phyloP scores from a whole-genome alignment of 2,888 invertebrate genomes.

The Alviniconcha strummeri region DNA sequence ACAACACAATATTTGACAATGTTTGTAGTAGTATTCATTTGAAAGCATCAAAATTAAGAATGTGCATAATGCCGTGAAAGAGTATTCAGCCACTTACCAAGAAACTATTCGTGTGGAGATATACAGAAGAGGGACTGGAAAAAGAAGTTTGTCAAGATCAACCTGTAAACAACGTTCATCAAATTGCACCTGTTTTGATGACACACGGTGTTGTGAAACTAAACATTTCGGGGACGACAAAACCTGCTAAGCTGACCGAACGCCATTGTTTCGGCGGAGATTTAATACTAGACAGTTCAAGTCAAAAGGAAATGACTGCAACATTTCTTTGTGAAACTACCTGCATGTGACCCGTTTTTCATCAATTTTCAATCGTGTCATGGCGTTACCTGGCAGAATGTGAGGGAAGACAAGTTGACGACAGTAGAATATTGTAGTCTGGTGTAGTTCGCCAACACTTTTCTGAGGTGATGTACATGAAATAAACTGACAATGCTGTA shows the following conservation, averaged over 20 bases:
- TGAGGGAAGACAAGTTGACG: slow-evolving; percentile 3
- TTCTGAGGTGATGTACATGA: not conserved
- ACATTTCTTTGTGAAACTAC: not conserved
- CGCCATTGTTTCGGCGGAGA: not conserved
- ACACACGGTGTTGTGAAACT: slow-evolving; percentile 11
- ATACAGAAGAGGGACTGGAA: not conserved
- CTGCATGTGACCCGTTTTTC: slow-evolving; percentile 20
- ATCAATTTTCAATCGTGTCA: not conserved
- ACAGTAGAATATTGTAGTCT: slow-evolving; percentile 13
- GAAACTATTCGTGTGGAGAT: not conserved
- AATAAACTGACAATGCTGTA: slow-evolving; percentile 27
- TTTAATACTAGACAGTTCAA: not conserved
- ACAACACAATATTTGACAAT: slow-evolving; percentile 5
- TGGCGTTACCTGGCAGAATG: slow-evolving; percentile 27
- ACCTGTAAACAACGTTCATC: slow-evolving; percentile 23
- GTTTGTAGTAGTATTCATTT: too few relatives aligned
- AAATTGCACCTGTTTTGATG: slow-evolving; percentile 26
- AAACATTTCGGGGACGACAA: too few relatives aligned
- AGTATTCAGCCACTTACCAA: not conserved
- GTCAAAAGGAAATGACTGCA: not conserved
- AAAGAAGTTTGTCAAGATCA: slow-evolving; percentile 1
- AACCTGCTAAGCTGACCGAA: not conserved
- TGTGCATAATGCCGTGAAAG: too few relatives aligned
- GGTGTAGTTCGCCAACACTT: not conserved
- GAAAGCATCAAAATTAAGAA: too few relatives aligned